A percentile compares a stretch with the other conserved stretches of the same genome.
phyloP scores from a whole-genome alignment of 2,888 invertebrate genomes.

The Dynastes maya region DNA sequence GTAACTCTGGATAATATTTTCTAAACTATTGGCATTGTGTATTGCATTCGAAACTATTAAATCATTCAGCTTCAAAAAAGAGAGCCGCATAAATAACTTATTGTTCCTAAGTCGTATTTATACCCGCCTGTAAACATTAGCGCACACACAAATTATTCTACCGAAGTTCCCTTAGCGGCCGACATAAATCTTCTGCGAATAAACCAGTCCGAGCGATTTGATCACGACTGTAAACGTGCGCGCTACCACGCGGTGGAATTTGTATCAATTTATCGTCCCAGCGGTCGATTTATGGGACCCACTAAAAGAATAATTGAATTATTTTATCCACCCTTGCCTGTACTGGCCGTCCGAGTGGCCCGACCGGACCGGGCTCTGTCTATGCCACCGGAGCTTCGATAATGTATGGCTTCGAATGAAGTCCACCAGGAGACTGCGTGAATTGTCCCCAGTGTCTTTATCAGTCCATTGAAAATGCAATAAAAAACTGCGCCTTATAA shows the following conservation, averaged over 20 bases:
- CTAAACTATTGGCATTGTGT: no score
- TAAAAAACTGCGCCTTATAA: constrained; percentile 13
- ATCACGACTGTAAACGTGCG: constrained; percentile 12
- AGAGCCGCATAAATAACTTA: no score
- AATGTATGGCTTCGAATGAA: constrained; percentile 37
- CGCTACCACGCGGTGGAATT: constrained; percentile 45
- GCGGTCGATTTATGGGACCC: constrained; percentile 45
- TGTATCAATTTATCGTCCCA: constrained; percentile 55
- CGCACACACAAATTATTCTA: no score
- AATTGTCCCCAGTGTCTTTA: constrained; percentile 40
- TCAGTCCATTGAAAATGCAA: constrained; percentile 17
- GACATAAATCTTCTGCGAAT: constrained; percentile 1
- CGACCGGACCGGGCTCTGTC: constrained; percentile 26
- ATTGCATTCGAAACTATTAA: no score
- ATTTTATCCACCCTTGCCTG: constrained; percentile 41
- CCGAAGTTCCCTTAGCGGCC: no score
- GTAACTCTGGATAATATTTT: no score
- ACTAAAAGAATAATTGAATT: constrained; percentile 49
- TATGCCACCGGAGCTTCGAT: constrained; percentile 14
- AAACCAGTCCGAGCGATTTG: not conserved
- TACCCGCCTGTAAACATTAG: no score
- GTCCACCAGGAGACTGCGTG: constrained; percentile 25
- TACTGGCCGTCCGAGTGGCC: constrained; percentile 14
- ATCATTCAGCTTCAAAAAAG: no score
- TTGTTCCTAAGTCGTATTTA: no score